Conservation (phyloP, 92 coral and sea anemone genomes). For the Phenganax marumi region DNA sequence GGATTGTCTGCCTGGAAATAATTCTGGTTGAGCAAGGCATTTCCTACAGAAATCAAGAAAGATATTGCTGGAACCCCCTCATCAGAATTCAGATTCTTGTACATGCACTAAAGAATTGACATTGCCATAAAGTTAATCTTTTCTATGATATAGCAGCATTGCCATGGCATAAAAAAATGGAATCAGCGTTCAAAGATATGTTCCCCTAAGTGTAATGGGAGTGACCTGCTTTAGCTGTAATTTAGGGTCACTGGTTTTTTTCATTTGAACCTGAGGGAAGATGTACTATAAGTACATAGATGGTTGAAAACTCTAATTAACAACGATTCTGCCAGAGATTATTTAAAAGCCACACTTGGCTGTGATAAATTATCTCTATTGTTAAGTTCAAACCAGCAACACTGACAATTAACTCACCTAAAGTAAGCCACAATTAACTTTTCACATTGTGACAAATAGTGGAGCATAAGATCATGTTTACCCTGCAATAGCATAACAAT, state of each 20-base stretch:
- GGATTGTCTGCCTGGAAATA: conserved; percentile 74
- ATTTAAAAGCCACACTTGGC: too few relatives aligned
- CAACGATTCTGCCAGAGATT: too few relatives aligned
- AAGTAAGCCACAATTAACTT: conserved; percentile 3
- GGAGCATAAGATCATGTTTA: conserved; percentile 17
- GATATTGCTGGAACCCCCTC: background rate
- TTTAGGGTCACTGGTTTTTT: too few relatives aligned
- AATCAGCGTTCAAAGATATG: too few relatives aligned
- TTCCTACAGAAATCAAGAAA: conserved; percentile 59
- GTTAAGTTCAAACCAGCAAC: background rate
- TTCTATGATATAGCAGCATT: too few relatives aligned
- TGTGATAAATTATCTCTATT: background rate
- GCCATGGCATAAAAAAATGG: too few relatives aligned
- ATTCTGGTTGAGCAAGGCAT: conserved; percentile 73
- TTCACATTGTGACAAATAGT: conserved; percentile 19
- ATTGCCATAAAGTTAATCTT: too few relatives aligned
- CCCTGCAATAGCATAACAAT: conserved; percentile 3
- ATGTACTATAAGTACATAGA: too few relatives aligned
- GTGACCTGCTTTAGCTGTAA: too few relatives aligned
- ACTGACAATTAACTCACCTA: background rate
- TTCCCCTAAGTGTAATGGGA: too few relatives aligned
- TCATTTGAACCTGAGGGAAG: too few relatives aligned
- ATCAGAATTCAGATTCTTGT: background rate
- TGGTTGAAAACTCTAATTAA: too few relatives aligned
- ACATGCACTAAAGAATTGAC: background rate